Conservation (phyloP, 2,113 vertebrate genomes). For the Apeltes quadracus region DNA sequence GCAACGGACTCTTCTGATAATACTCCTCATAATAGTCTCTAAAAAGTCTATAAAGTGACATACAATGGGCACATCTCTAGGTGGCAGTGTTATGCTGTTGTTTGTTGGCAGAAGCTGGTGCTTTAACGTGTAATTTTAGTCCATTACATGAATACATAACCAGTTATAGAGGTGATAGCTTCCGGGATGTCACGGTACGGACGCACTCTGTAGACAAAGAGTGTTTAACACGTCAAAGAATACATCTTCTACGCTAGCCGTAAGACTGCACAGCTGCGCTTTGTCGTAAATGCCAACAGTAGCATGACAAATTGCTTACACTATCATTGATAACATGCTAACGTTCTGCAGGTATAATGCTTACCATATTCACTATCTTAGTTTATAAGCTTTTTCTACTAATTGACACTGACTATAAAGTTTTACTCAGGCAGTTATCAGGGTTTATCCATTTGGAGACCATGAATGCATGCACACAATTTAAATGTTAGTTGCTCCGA, state of each 20-base stretch:
- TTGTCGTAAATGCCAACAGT: neutral
- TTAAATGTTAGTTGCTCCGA: neutral
- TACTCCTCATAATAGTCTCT: no score
- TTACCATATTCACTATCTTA: neutral
- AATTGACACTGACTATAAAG: neutral
- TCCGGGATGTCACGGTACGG: no score
- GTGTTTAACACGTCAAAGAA: neutral
- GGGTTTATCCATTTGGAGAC: neutral
- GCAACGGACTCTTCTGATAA: neutral
- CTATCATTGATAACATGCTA: no score
- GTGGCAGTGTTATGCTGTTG: conserved; percentile 12
- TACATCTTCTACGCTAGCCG: neutral
- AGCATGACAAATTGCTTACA: neutral
- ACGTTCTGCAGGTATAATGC: no score
- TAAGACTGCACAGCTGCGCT: neutral
- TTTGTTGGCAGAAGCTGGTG: neutral
- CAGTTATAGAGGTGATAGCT: neutral
- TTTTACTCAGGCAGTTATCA: neutral
- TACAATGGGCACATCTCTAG: neutral
- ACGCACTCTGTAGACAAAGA: neutral
- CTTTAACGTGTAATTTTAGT: neutral
- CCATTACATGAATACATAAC: neutral
- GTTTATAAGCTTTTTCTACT: neutral
- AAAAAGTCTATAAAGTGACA: neutral
- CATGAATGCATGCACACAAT: neutral